These are phyloP conservation scores for Laterallus jamaicensis DNA, from an alignment of 2,113 vertebrate species.

Conservation along the genomic window DNA sequence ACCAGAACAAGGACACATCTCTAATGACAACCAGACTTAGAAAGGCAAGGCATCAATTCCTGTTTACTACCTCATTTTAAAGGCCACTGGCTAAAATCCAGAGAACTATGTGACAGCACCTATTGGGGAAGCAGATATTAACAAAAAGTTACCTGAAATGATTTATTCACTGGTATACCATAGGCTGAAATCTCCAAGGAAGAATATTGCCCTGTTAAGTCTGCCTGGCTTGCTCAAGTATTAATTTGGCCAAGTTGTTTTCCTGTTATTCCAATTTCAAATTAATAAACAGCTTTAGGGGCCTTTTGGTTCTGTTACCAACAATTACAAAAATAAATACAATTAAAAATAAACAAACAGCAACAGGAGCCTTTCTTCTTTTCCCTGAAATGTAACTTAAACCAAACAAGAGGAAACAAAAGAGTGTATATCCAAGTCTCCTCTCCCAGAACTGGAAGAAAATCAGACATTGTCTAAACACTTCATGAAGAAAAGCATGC, in stretches of 20 bases:
- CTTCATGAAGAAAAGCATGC: neutral
- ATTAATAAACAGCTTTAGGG: neutral
- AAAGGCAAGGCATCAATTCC: neutral
- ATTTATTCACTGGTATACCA: neutral
- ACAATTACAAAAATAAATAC: neutral
- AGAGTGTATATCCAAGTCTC: neutral
- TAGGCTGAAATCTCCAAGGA: neutral
- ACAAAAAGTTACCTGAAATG: neutral
- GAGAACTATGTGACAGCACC: neutral
- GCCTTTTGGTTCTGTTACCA: neutral
- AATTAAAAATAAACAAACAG: neutral
- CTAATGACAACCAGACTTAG: neutral
- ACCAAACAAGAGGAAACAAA: neutral
- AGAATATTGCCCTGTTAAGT: neutral
- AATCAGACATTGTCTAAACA: neutral
- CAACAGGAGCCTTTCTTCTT: neutral
- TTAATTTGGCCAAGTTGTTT: neutral
- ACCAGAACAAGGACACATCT: neutral
- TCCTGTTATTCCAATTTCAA: neutral
- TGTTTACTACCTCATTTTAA: neutral
- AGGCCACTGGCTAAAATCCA: neutral
- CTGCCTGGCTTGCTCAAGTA: neutral
- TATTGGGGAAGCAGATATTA: neutral
- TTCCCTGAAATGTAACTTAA: neutral
- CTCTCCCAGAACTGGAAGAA: neutral